Evolutionary conservation across 2,888 invertebrate genomes (phyloP).

Genomic region (Clepsis dumicolana): DNA sequence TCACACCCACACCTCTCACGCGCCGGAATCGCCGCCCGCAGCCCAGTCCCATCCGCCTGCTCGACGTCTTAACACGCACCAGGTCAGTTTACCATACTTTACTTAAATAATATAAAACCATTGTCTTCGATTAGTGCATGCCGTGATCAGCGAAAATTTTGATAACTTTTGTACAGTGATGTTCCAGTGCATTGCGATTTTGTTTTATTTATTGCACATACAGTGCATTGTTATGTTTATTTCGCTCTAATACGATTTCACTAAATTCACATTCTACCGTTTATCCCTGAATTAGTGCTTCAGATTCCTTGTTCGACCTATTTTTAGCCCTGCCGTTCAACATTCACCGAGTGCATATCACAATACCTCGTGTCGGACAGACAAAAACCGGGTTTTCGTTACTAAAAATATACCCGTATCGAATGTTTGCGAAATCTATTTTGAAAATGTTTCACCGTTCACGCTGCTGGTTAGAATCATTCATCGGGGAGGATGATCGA

Average conservation of each 20-base stretch:
- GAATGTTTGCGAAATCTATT: slow-evolving; percentile 85
- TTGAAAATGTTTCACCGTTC: slow-evolving; percentile 72
- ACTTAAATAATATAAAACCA: slow-evolving; percentile 38
- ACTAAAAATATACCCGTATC: slow-evolving; percentile 84
- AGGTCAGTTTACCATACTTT: slow-evolving; percentile 71
- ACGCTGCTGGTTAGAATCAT: slow-evolving; percentile 53
- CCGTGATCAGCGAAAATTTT: slow-evolving; percentile 40
- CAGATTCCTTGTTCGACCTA: slow-evolving; percentile 64
- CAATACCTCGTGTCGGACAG: slow-evolving; percentile 73
- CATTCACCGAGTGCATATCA: slow-evolving; percentile 75
- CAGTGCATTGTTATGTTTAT: slow-evolving; percentile 44
- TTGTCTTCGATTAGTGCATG: slow-evolving; percentile 31
- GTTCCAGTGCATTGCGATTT: slow-evolving; percentile 41
- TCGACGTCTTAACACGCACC: slow-evolving; percentile 77
- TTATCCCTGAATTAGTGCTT: slow-evolving; percentile 55
- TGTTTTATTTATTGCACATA: slow-evolving; percentile 12
- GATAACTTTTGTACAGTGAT: slow-evolving; percentile 31
- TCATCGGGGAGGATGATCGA: slow-evolving; percentile 49
- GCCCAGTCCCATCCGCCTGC: slow-evolving; percentile 78
- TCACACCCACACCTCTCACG: slow-evolving; percentile 74
- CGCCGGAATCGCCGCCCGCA: slow-evolving; percentile 58
- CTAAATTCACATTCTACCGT: slow-evolving; percentile 7
- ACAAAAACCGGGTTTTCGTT: slow-evolving; percentile 82
- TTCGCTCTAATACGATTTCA: slow-evolving; percentile 41
- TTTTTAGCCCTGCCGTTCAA: slow-evolving; percentile 71